These are phyloP conservation scores for Whitmania pigra DNA, from an alignment of 1,140 invertebrate genomes.

Conservation along the genomic window DNA sequence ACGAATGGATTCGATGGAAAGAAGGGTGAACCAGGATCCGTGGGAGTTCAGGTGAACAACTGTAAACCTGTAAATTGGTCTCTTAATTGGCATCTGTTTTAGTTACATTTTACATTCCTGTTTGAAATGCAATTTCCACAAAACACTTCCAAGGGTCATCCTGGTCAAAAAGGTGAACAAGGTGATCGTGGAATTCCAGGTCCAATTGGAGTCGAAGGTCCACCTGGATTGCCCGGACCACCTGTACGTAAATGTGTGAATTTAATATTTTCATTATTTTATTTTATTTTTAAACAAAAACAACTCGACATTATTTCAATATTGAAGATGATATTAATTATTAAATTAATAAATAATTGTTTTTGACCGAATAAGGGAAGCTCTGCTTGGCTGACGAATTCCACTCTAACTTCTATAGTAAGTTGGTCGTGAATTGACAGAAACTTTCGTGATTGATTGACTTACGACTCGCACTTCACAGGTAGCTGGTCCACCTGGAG, in stretches of 20 bases:
- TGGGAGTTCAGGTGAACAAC: not conserved
- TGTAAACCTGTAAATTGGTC: not conserved
- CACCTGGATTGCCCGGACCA: not conserved
- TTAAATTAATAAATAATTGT: too few relatives aligned
- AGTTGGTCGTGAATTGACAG: too few relatives aligned
- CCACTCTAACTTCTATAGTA: too few relatives aligned
- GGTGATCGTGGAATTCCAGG: conserved; percentile 7
- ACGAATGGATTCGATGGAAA: conserved; percentile 10
- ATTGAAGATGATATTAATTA: too few relatives aligned
- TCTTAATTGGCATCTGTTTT: not conserved
- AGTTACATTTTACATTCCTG: not conserved
- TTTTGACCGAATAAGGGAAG: too few relatives aligned
- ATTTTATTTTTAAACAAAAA: too few relatives aligned
- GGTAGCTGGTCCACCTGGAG: too few relatives aligned
- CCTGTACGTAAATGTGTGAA: not conserved
- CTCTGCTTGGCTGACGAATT: too few relatives aligned
- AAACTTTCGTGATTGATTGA: too few relatives aligned
- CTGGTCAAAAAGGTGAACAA: not conserved
- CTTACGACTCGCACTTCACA: too few relatives aligned
- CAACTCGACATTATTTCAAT: too few relatives aligned
- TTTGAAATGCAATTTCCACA: not conserved
- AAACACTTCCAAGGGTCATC: not conserved
- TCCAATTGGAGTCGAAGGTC: not conserved
- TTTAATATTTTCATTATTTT: too few relatives aligned
- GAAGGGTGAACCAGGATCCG: not conserved